Base-by-base conservation (phyloP, 92 coral and sea anemone species). In the Parazoanthus atlanticus region DNA sequence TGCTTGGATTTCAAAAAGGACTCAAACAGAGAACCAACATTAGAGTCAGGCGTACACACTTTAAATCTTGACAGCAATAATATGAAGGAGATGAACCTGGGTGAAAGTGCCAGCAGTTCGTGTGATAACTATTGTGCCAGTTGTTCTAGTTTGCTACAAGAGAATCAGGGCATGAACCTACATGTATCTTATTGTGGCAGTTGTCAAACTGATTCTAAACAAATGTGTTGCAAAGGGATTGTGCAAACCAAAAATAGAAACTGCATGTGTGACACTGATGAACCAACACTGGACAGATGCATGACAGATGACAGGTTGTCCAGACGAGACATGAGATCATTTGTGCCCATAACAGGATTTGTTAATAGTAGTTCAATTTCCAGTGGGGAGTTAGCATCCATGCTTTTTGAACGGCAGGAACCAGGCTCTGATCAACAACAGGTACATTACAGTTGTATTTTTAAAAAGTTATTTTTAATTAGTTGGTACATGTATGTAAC, bases 281-380 rank as follows among this genome's bases (percentile, higher is more conserved):
- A 38, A 41, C 52, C 25, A 41, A 8, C 6, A 36, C n/a, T 40
- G 26, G 5, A 38, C 43, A 41, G 79, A 12, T 75, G 79, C 26
- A 11, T 2, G n/a, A n/a, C 34, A 17, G n/a, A 49, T 31, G 33
- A 34, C 29, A 52, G 46, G 13, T 19, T 72, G 26, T 25, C 15
- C 6, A 56, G 6, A 26, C 33, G 23, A 58, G 71, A 47, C 33
- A 16, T 8, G 23, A 82, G 46, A 86, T 93, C 95, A 54, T 93
- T 89, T 56, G 82, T 83, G 7, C 94, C 96, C 5, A 81, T 93
- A 15, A 91, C 96, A 58, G 91, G 89, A 13, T 88, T 92, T 88
- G 94, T 93, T 34, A 90, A 91, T 83, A 84, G 83, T 26, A 40
- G 82, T 78, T 88, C 80, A 58, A 25, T 90, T 8, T 56, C 82